phyloP scores from a whole-genome alignment of 1,140 invertebrate genomes.

The Asbolus verrucosus region DNA sequence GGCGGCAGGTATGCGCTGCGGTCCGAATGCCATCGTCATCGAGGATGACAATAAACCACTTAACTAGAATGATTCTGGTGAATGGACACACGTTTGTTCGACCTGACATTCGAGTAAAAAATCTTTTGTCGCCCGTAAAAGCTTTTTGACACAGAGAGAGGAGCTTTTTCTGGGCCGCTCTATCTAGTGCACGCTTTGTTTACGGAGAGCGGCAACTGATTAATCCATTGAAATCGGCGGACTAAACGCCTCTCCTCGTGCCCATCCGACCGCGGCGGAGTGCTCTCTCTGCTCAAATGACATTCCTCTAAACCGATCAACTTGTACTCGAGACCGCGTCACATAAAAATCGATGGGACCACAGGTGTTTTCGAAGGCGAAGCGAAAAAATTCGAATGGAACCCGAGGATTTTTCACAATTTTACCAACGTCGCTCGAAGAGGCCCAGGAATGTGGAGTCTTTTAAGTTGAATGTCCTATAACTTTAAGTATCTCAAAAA shows the following conservation, averaged over 20 bases:
- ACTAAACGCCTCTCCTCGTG: conserved; percentile 45
- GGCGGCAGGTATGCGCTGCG: conserved; percentile 54
- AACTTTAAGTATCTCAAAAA: too few relatives aligned
- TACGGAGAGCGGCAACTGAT: conserved; percentile 59
- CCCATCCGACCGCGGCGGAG: conserved; percentile 54
- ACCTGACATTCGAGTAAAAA: conserved; percentile 62
- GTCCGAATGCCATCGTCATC: conserved; percentile 55
- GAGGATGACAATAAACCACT: conserved; percentile 64
- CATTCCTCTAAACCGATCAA: conserved; percentile 48
- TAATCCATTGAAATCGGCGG: conserved; percentile 60
- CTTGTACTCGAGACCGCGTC: neutral
- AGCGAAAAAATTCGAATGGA: conserved; percentile 10
- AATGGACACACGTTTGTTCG: conserved; percentile 63
- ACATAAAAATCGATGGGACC: neutral
- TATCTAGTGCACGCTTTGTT: conserved; percentile 56
- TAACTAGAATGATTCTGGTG: conserved; percentile 63
- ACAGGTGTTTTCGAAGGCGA: neutral
- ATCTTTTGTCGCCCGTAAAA: conserved; percentile 64
- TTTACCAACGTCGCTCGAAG: too few relatives aligned
- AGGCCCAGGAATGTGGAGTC: too few relatives aligned
- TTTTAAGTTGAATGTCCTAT: too few relatives aligned
- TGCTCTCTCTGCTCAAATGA: conserved; percentile 48
- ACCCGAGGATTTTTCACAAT: too few relatives aligned
- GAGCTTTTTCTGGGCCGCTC: conserved; percentile 55
- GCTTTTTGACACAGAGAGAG: conserved; percentile 63